Conservation (phyloP, 2,797 vertebrate genomes). For the Otus scops region DNA sequence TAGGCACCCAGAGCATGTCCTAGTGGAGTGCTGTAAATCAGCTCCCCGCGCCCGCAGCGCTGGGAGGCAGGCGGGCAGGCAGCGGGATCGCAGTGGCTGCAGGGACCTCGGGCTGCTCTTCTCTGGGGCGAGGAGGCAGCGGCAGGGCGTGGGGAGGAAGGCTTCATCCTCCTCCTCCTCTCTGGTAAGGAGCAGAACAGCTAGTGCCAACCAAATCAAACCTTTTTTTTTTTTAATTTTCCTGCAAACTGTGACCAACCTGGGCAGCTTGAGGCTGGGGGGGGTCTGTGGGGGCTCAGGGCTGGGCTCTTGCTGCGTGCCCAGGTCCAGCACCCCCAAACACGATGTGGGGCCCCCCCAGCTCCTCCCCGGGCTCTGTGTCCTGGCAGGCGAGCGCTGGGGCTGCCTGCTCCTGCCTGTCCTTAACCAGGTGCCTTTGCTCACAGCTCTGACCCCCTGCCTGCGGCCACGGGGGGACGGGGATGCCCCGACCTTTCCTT, state of each 20-base stretch:
- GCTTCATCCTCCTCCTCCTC: not conserved
- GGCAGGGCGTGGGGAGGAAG: not conserved
- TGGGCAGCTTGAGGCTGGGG: not conserved
- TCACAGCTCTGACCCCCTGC: not conserved
- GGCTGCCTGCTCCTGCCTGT: not conserved
- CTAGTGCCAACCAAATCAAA: not conserved
- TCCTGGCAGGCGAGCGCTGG: not conserved
- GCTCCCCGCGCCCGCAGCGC: not conserved
- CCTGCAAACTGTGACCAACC: slow-evolving; percentile 3
- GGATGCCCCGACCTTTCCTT: not conserved
- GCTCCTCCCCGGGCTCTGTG: not conserved
- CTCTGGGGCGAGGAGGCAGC: not conserved
- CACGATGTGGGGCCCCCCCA: fast-evolving
- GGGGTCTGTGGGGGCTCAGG: not conserved
- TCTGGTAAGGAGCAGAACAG: not conserved
- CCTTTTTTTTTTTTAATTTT: not conserved
- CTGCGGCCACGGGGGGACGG: fast-evolving
- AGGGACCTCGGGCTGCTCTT: not conserved
- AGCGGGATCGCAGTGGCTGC: not conserved
- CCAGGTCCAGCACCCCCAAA: fast-evolving
- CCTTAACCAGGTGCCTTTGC: not conserved
- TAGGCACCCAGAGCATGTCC: not conserved
- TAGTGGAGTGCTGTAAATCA: slow-evolving; percentile 34
- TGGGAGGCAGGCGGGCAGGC: not conserved
- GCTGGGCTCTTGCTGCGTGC: not conserved